Evolutionary conservation across 2,797 vertebrate genomes (phyloP), one percentile per base, ranked within the genome.

Genomic region (Gallinago nigripennis): DNA sequence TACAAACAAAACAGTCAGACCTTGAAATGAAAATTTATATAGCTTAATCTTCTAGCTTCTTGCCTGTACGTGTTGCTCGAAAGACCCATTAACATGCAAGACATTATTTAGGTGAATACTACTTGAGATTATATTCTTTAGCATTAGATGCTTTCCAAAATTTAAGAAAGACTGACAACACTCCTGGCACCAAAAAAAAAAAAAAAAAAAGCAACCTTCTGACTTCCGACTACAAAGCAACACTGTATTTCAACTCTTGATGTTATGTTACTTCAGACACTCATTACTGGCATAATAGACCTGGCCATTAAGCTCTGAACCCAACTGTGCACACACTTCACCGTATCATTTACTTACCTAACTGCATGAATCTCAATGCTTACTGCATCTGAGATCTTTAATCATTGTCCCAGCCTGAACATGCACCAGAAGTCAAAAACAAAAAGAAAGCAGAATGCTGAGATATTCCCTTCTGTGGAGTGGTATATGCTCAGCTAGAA

Each of bases 1-100:
- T 4, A 72, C 39, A 92, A 92, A 95, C 68, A 93, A 92, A 92
- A 13, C 35, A 82, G 57, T 31, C 39, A 93, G 84, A 92, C 64
- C 48, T 76, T 94, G 73, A 94, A 95, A 94, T 60, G 39, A 86
- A 76, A 91, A 58, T 60, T 86, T 91, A 91, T 2, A 50, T 90
- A 91, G 82, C 31, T 82, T 95, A 79, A 91, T 92, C 76, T 82
- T 86, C 70, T 33, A 86, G n/a, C 23, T 90, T 58, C 56, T 73
- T 91, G 35, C 13, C 65, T 48, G 30, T 48, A 70, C 25, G 39
- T 13, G 16, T 17, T 33, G 33, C 46, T 65, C 27, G 25, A 2
- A 85, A 77, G 68, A 63, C 43, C 50, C 39, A 94, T 51, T 58
- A 91, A 51, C 53, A 63, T n/a, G 35, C 24, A 78, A 76, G 50